Evolutionary conservation across 2,888 invertebrate species (phyloP).

Genomic region (Rutpela maculata): DNA sequence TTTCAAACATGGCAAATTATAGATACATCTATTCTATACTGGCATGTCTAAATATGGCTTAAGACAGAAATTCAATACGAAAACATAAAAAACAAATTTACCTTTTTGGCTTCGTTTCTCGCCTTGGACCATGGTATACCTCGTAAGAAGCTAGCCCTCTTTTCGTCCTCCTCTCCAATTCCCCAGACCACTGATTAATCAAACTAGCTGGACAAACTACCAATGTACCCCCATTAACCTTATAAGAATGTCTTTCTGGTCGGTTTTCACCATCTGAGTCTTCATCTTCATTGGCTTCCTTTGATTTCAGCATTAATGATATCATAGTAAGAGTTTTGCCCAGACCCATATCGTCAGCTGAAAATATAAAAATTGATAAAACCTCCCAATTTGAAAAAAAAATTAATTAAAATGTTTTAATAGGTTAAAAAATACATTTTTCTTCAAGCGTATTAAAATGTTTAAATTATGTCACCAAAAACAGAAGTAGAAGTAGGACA

Average conservation of each 20-base stretch:
- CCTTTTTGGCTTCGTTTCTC: constrained; percentile 79
- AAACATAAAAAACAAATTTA: constrained; percentile 42
- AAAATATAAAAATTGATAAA: constrained; percentile 43
- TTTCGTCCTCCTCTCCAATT: constrained; percentile 81
- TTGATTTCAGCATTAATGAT: constrained; percentile 80
- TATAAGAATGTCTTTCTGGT: constrained; percentile 16
- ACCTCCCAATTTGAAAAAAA: no score
- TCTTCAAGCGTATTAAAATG: no score
- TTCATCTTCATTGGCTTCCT: constrained; percentile 63
- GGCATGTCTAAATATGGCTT: no score
- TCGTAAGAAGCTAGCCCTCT: constrained; percentile 79
- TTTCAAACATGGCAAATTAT: no score
- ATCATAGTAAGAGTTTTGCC: constrained; percentile 92
- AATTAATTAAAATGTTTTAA: no score
- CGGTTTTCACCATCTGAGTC: constrained; percentile 44
- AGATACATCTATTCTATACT: no score
- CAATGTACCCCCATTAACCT: constrained; percentile 77
- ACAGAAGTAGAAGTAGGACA: no score
- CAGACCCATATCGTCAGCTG: constrained; percentile 88
- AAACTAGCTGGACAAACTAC: constrained; percentile 95
- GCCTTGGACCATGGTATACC: constrained; percentile 88
- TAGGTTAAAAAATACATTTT: no score
- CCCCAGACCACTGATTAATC: constrained; percentile 91
- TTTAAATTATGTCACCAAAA: no score
- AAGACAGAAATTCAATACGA: no score